phyloP scores from a whole-genome alignment of 2,888 invertebrate species.

The Drosophila rubida region DNA sequence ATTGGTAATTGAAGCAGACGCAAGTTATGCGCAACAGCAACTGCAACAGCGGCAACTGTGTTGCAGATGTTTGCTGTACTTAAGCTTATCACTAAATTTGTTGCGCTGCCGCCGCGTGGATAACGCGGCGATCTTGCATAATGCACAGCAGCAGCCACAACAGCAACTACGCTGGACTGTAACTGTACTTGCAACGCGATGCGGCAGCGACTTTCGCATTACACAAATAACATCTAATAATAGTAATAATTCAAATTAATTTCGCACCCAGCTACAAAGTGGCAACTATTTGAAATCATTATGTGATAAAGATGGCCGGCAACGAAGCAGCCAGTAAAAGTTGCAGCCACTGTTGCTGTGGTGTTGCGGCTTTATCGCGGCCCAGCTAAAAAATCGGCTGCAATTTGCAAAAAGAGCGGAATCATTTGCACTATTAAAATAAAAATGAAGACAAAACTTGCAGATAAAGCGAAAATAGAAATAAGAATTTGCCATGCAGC shows the following conservation, averaged over 20 bases:
- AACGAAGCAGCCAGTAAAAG: conserved; percentile 6
- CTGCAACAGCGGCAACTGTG: conserved; percentile 27
- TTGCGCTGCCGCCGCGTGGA: conserved; percentile 35
- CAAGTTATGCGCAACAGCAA: conserved; percentile 51
- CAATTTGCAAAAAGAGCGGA: conserved; percentile 65
- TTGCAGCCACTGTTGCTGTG: conserved; percentile 4
- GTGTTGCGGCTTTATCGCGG: conserved; percentile 52
- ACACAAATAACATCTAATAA: conserved; percentile 78
- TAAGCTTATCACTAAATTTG: conserved; percentile 52
- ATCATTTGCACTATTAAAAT: conserved; percentile 80
- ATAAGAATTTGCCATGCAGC: conserved; percentile 52
- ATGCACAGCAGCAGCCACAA: conserved; percentile 59
- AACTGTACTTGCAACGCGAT: conserved; percentile 42
- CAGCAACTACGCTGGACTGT: conserved; percentile 36
- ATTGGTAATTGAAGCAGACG: conserved; percentile 74
- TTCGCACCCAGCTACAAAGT: conserved; percentile 64
- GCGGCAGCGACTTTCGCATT: conserved; percentile 51
- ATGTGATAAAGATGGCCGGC: conserved; percentile 66
- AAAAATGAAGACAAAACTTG: conserved; percentile 81
- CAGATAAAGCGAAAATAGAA: conserved; percentile 69
- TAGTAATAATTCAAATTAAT: conserved; percentile 79
- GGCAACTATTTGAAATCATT: conserved; percentile 73
- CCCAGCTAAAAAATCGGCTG: conserved; percentile 51
- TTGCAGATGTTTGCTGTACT: conserved; percentile 38
- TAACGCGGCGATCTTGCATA: conserved; percentile 55